phyloP scores from a whole-genome alignment of 2,888 invertebrate species.

The Lasioglossum malachurum region DNA sequence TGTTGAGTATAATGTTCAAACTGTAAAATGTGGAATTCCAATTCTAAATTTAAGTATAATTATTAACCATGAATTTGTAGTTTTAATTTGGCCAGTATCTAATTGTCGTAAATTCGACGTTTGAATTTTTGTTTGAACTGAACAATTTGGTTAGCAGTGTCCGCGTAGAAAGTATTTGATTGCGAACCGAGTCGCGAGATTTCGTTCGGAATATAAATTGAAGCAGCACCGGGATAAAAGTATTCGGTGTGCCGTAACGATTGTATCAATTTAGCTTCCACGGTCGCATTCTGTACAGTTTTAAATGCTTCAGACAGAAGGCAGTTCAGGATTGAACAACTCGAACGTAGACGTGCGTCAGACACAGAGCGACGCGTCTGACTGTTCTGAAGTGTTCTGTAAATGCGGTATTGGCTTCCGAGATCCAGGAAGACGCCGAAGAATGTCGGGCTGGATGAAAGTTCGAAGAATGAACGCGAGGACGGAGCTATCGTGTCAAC shows the following conservation, averaged over 20 bases:
- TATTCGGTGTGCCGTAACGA: neutral
- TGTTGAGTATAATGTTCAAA: neutral
- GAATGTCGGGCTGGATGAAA: constrained; percentile 68
- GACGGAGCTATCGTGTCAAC: constrained; percentile 31
- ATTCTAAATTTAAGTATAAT: neutral
- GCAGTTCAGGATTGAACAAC: constrained; percentile 51
- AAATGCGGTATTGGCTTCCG: constrained; percentile 37
- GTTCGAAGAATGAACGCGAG: constrained; percentile 55
- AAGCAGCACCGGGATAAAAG: neutral
- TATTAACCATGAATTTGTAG: neutral
- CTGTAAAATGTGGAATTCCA: neutral
- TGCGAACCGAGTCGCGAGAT: too few relatives aligned
- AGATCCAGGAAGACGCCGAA: constrained; percentile 26
- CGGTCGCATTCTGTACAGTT: constrained; percentile 35
- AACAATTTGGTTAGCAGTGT: too few relatives aligned
- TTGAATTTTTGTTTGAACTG: neutral
- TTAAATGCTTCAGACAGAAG: constrained; percentile 67
- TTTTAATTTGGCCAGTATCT: neutral
- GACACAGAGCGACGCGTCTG: constrained; percentile 33
- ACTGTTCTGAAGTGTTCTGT: constrained; percentile 21
- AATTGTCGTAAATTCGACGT: neutral
- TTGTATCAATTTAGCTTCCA: neutral
- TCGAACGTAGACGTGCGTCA: constrained; percentile 23
- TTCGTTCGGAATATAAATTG: neutral
- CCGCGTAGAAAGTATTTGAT: too few relatives aligned